These are phyloP conservation scores for Emberiza fucata DNA, from an alignment of 2,113 vertebrate species.

Conservation along the genomic window DNA sequence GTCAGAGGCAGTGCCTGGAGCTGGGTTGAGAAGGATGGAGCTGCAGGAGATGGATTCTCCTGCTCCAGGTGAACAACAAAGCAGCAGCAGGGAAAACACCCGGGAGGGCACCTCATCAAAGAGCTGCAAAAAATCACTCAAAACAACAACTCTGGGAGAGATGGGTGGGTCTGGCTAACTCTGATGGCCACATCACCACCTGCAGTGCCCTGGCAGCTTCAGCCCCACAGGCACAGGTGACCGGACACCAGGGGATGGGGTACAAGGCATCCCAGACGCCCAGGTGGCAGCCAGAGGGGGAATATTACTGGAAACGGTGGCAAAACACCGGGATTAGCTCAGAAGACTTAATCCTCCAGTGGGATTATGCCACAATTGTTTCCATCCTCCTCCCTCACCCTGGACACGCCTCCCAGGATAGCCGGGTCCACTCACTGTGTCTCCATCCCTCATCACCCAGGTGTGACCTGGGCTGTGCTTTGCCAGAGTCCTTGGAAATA, in stretches of 20 bases:
- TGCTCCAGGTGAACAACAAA: neutral
- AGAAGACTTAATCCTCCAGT: neutral
- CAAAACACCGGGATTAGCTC: neutral
- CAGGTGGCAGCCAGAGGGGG: neutral
- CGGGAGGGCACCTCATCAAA: neutral
- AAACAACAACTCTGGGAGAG: neutral
- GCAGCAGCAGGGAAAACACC: neutral
- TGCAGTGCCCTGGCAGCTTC: neutral
- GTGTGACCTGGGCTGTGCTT: neutral
- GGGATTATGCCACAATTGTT: neutral
- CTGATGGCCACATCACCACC: neutral
- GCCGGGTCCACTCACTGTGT: fast-evolving
- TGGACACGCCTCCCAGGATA: fast-evolving
- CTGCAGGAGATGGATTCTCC: neutral
- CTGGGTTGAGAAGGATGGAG: neutral
- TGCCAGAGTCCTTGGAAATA: neutral
- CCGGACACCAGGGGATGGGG: neutral
- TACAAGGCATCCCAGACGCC: neutral
- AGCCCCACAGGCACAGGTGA: fast-evolving
- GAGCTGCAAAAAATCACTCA: too few relatives aligned
- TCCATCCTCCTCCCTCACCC: neutral
- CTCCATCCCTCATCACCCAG: neutral
- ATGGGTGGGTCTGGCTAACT: fast-evolving
- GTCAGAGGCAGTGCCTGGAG: neutral
- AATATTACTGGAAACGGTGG: neutral